phyloP scores from a whole-genome alignment of 1,140 invertebrate species.

The Fopius arisanus region DNA sequence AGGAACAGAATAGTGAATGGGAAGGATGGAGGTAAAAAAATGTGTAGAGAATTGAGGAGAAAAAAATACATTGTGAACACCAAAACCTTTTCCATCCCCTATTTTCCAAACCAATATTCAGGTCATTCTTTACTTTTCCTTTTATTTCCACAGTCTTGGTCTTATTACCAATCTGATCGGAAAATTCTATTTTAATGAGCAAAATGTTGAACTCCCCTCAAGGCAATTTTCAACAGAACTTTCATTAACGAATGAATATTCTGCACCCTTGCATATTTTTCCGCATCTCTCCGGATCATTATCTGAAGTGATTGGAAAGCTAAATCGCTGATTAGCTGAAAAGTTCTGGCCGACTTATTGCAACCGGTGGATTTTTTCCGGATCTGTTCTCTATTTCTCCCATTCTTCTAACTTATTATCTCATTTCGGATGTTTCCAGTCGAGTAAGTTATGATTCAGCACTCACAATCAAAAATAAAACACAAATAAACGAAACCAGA shows the following conservation, averaged over 20 bases:
- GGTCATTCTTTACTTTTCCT: constrained; percentile 2
- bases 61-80: neutral
- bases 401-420: too few species aligned
- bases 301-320: too few species aligned
- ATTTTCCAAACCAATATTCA: constrained; percentile 14
- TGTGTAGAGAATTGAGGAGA: neutral
- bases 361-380: too few species aligned
- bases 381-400: too few species aligned
- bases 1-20: neutral
- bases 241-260: neutral
- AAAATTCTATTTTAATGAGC: neutral
- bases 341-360: too few species aligned
- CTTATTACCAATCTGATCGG: neutral
- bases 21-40: neutral
- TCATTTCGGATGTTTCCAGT: too few species aligned
- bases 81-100: neutral
- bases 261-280: neutral
- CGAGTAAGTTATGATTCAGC: too few species aligned
- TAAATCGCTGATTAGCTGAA: too few species aligned
- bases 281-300: neutral
- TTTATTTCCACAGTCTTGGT: neutral
- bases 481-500: too few species aligned
- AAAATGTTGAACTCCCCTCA: neutral
- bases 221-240: neutral
- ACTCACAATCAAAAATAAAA: too few species aligned